Conservation (phyloP, 2,888 invertebrate genomes). For the Odontomyia ornata region DNA sequence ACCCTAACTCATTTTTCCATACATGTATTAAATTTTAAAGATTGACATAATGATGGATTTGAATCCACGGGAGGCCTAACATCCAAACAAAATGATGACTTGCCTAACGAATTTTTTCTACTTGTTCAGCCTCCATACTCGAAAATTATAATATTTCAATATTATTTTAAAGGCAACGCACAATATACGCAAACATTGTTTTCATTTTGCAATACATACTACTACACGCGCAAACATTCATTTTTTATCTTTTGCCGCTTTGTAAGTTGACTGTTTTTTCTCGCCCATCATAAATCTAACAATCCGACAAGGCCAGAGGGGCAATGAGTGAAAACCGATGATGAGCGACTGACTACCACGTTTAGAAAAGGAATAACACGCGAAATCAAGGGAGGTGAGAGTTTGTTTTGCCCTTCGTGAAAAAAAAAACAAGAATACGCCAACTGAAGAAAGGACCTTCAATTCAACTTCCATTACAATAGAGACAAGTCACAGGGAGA, state of each 20-base stretch:
- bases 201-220: background rate
- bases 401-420: constrained; percentile 19
- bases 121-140: background rate
- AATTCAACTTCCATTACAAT: constrained; percentile 18
- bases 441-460: constrained; percentile 11
- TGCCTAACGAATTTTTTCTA: background rate
- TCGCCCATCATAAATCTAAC: constrained; percentile 48
- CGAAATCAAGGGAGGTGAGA: constrained; percentile 26
- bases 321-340: constrained; percentile 41
- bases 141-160: constrained; percentile 41
- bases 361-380: constrained; percentile 7
- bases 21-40: constrained; percentile 25
- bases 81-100: constrained; percentile 17
- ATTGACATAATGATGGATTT: constrained; percentile 51
- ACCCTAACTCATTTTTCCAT: background rate
- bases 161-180: background rate
- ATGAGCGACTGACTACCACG: constrained; percentile 46
- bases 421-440: background rate
- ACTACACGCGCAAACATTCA: constrained; percentile 44
- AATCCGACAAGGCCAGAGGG: constrained; percentile 12
- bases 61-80: constrained; percentile 45
- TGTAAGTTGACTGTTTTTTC: constrained; percentile 23
- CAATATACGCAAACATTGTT: constrained; percentile 18
- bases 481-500: background rate
- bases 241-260: constrained; percentile 37